Base-by-base conservation (phyloP, 2,113 vertebrate genomes). In the Naja naja region DNA sequence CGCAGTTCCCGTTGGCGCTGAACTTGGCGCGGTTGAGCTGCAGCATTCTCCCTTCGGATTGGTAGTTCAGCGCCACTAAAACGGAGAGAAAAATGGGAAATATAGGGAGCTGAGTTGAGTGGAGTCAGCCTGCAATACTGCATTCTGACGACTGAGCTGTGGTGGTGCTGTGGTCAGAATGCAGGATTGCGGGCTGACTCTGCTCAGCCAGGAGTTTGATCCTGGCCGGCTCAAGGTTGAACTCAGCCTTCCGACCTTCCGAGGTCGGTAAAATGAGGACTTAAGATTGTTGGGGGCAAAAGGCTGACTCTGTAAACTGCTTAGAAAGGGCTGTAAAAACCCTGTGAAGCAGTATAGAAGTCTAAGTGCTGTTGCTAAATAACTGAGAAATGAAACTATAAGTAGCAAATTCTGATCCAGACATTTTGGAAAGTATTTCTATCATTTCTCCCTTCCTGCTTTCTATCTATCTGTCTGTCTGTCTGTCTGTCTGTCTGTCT, bases 11-110 rank as follows among this genome's bases (percentile, higher is more conserved):
- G 1, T 99, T 99, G 98, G 98, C 98, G 94, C 98, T 98, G 94
- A 99, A 99, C 96, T 99, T 99, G 97, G 99, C 99, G 91, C 99
- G 94, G 97, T 99, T 99, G 94, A 99, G 97, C 95, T 99, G 99
- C 39, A 99, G 98, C 95, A 99, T 98, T 2, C 99, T 98, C 23
- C 99, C 99, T 94, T 99, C 99, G 0, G 99, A 98, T 97, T 99
- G 99, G 97, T 99, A 99, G 97, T 99, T 99, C 55, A 99, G 97
- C 25, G 99, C 99, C 39, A 99, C 99, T 99, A 94, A 9, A 4
- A 8, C 2, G 60, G 54, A 22, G 1, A 54, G 25, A 1, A 14
- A 53, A 2, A 14, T 2, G 47, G 20, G 5, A 7, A 1, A 25
- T 34, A 1, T 16, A 2, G 14, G 64, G 58, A 27, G 58, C 58